These are phyloP conservation scores for Sebastolobus altivelis DNA, from an alignment of 2,797 vertebrate genomes.

Conservation along the genomic window DNA sequence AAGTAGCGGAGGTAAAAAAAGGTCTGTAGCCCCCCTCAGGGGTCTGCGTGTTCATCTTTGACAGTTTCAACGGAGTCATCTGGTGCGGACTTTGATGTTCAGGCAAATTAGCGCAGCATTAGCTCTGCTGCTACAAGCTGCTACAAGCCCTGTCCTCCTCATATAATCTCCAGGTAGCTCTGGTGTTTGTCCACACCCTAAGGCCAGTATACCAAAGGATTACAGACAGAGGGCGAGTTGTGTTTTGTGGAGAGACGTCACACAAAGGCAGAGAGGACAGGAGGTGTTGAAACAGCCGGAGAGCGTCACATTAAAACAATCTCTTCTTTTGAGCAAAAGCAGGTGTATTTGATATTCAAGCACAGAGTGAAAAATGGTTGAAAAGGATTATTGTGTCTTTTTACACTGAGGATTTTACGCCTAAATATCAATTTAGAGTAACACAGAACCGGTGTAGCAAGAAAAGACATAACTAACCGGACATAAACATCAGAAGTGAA, in stretches of 20 bases:
- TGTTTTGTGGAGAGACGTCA: slow-evolving; percentile 2
- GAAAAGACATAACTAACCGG: not conserved
- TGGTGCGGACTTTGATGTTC: slow-evolving; percentile 70
- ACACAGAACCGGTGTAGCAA: not conserved
- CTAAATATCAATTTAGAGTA: not conserved
- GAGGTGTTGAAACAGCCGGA: slow-evolving; percentile 41
- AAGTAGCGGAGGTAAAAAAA: not conserved
- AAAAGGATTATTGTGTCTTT: slow-evolving; percentile 29
- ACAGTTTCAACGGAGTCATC: slow-evolving; percentile 65
- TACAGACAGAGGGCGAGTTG: slow-evolving; percentile 31
- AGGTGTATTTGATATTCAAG: slow-evolving; percentile 62
- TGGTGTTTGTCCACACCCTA: slow-evolving; percentile 76
- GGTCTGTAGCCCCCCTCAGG: not conserved
- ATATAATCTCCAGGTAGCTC: slow-evolving; percentile 64
- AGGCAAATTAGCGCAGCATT: slow-evolving; percentile 62
- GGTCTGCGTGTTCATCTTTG: slow-evolving; percentile 36
- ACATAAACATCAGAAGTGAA: not conserved
- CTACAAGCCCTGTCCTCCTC: slow-evolving; percentile 71
- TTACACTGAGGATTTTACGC: slow-evolving; percentile 13
- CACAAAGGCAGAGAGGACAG: slow-evolving; percentile 26
- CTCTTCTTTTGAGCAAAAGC: slow-evolving; percentile 36
- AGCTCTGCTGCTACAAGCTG: slow-evolving; percentile 67
- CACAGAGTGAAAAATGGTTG: slow-evolving; percentile 17
- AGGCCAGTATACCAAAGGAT: slow-evolving; percentile 67
- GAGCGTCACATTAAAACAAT: slow-evolving; percentile 16